Evolutionary conservation across 2,797 vertebrate species (phyloP), one percentile per base, ranked within the genome.

Genomic region (Margarornis squamiger): DNA sequence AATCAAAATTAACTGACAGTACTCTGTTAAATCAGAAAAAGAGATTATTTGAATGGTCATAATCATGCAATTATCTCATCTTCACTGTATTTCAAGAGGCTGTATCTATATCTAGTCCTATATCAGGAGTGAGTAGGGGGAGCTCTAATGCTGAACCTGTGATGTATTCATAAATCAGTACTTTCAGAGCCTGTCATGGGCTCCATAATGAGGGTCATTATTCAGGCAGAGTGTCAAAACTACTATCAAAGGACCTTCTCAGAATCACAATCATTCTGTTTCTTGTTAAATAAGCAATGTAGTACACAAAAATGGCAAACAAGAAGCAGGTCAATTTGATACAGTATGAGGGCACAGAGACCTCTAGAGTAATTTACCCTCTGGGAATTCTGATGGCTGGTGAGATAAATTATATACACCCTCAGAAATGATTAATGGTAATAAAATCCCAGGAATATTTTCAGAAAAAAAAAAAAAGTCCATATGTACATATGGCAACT

Each of bases 191-290:
- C 99, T 99, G 99, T 99, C 99, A 99, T 98, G 97, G 98, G 98
- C 98, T 98, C 98, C 99, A 99, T 99, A 99, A 99, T 99, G 99
- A 99, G 99, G 99, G 99, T 99, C 99, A 99, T 99, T 99, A 99
- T 99, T 99, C 99, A 99, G 99, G 99, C 98, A 99, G 98, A 98
- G 98, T 99, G 99, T 99, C 99, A 99, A 98, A 99, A 99, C 98
- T 99, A 99, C 99, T 99, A 99, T 99, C 99, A 99, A 99, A 99
- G 99, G 99, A 99, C 98, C 98, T 98, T 99, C 99, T 99, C 98
- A 98, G 99, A 99, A 99, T 99, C 99, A 99, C 99, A 99, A 99
- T 99, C 99, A 99, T 99, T 99, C 99, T 99, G 98, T 99, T 99
- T 99, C 99, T 99, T 99, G 99, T 99, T 99, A 99, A 99, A 99